phyloP scores from a whole-genome alignment of 37 sponge, comb jelly and placozoan species.

The Agelas oroides region DNA sequence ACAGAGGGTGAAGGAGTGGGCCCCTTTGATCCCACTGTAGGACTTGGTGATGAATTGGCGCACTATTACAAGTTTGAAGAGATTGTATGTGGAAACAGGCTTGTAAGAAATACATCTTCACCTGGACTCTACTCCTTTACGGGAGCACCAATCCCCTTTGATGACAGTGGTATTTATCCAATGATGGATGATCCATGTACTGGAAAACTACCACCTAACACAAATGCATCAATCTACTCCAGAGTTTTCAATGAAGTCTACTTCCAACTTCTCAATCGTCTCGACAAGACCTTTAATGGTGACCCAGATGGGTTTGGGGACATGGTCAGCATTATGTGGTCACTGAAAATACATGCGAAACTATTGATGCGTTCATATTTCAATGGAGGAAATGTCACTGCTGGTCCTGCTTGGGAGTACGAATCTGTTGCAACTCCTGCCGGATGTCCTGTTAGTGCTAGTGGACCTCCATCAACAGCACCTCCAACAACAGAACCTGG shows the following conservation, averaged over 20 bases:
- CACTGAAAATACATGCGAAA: slow-evolving; percentile 31
- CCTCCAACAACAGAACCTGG: too few relatives aligned
- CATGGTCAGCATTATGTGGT: slow-evolving; percentile 25
- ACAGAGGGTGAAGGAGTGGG: slow-evolving; percentile 74
- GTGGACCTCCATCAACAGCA: too few relatives aligned
- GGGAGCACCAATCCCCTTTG: slow-evolving; percentile 41
- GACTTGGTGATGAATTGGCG: slow-evolving; percentile 1
- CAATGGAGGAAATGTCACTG: background rate
- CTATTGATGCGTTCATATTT: background rate
- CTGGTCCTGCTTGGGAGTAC: slow-evolving; percentile 61
- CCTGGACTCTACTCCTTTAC: slow-evolving; percentile 18
- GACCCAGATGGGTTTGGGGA: slow-evolving; percentile 26
- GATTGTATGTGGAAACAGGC: slow-evolving; percentile 46
- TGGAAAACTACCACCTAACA: slow-evolving; percentile 1
- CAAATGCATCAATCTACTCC: slow-evolving; percentile 35
- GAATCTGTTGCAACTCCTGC: background rate
- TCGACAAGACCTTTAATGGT: slow-evolving; percentile 50
- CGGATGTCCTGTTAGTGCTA: too few relatives aligned
- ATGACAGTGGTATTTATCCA: slow-evolving; percentile 62
- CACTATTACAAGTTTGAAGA: slow-evolving; percentile 71
- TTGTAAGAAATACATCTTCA: slow-evolving; percentile 1
- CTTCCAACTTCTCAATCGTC: slow-evolving; percentile 4
- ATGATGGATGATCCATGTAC: slow-evolving; percentile 63
- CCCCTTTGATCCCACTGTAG: slow-evolving; percentile 26
- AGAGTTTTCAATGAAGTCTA: slow-evolving; percentile 39